Conservation (phyloP, 2,888 invertebrate genomes). For the Aphidius colemani region DNA sequence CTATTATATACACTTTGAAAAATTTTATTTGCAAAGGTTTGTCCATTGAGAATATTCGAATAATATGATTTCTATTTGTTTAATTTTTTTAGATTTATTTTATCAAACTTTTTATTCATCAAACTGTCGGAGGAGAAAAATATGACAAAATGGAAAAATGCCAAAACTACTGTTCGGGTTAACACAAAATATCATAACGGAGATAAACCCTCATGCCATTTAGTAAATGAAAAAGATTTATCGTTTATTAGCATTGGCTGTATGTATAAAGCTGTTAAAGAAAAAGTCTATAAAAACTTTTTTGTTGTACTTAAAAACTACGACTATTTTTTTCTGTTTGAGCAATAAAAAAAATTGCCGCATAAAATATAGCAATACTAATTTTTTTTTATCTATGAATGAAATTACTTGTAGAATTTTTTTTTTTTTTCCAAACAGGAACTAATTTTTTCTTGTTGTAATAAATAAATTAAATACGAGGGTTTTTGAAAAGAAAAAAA, state of each 20-base stretch:
- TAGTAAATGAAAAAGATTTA: constrained; percentile 44
- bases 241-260: constrained; percentile 50
- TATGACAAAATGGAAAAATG: too few species aligned
- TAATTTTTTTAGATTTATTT: too few species aligned
- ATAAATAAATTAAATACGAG: too few species aligned
- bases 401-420: not conserved
- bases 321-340: constrained; percentile 23
- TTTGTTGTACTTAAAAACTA: constrained; percentile 24
- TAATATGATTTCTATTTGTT: too few species aligned
- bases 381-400: too few species aligned
- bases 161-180: constrained; percentile 29
- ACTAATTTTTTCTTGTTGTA: too few species aligned
- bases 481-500: constrained; percentile 1
- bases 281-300: constrained; percentile 51
- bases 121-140: too few species aligned
- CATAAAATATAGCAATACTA: not conserved
- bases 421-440: not conserved
- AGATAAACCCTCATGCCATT: constrained; percentile 10
- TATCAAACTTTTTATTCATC: too few species aligned
- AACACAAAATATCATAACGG: constrained; percentile 37
- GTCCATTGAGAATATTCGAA: too few species aligned
- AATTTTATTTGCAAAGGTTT: too few species aligned
- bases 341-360: constrained; percentile 43
- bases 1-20: too few species aligned
- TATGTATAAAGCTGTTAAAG: constrained; percentile 48